Percentiles rank a stretch among this genome's conserved stretches.
phyloP scores from a whole-genome alignment of 2,797 vertebrate genomes.

The Rallus crepitans region DNA sequence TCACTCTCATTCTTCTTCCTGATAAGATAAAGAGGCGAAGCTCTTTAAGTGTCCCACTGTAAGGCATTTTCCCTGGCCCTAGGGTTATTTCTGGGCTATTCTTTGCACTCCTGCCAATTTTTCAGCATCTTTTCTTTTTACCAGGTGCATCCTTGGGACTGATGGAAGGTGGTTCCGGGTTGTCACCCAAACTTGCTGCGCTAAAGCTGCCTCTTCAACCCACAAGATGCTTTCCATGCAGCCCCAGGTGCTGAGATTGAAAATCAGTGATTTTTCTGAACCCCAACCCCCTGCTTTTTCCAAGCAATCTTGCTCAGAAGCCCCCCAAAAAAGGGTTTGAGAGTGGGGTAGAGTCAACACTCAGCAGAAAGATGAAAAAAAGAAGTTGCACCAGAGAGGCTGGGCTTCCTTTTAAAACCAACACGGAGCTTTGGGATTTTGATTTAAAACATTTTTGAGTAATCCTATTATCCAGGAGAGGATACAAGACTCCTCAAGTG shows the following conservation, averaged over 20 bases:
- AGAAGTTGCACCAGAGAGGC: constrained; percentile 6
- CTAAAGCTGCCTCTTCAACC: accelerated
- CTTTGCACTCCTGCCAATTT: background rate
- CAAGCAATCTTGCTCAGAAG: background rate
- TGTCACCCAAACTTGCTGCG: background rate
- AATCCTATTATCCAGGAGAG: constrained; percentile 76
- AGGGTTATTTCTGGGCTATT: background rate
- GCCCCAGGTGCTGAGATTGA: background rate
- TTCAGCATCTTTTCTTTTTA: background rate
- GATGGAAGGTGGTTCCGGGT: background rate
- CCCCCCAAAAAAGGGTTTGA: background rate
- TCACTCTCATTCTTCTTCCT: constrained; percentile 56
- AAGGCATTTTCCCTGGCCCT: background rate
- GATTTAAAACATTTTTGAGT: constrained; percentile 65
- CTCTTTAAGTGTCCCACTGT: background rate
- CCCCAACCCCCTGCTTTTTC: background rate
- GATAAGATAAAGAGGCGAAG: constrained; percentile 46
- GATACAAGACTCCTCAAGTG: constrained; percentile 56
- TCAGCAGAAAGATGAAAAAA: background rate
- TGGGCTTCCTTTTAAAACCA: constrained; percentile 58
- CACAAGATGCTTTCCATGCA: background rate
- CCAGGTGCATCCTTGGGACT: background rate
- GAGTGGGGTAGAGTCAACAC: background rate
- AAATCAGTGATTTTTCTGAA: background rate
- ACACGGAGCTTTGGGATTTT: constrained; percentile 58